Evolutionary conservation across 2,113 vertebrate genomes (phyloP).

Genomic region (Raja brachyura): DNA sequence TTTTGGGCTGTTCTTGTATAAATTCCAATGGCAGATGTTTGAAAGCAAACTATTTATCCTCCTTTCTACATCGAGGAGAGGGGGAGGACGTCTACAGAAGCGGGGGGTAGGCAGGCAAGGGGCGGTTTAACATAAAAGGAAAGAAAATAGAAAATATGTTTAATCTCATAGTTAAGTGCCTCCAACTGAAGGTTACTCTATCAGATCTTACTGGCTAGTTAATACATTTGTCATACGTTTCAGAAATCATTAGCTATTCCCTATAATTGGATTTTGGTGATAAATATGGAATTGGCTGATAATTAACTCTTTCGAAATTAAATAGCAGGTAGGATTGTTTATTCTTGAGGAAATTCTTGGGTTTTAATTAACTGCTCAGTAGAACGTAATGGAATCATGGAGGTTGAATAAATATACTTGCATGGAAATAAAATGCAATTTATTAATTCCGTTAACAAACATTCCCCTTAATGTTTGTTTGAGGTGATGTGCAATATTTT

Average conservation of each 20-base stretch:
- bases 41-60: neutral
- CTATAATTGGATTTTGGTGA: slow-evolving; percentile 27
- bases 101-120: neutral
- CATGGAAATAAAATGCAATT: neutral
- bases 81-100: neutral
- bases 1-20: neutral
- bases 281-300: slow-evolving; percentile 35
- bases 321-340: neutral
- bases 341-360: slow-evolving; percentile 12
- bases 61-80: neutral
- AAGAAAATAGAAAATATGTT: neutral
- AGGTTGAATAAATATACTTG: neutral
- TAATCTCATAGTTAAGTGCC: neutral
- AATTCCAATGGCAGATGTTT: neutral
- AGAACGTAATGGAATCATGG: neutral
- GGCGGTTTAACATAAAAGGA: neutral
- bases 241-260: slow-evolving; percentile 32
- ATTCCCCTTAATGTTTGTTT: neutral
- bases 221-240: slow-evolving; percentile 36
- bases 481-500: neutral
- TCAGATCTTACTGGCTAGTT: slow-evolving; percentile 9
- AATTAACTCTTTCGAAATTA: slow-evolving; percentile 32
- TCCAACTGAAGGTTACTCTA: neutral
- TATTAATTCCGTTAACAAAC: neutral
- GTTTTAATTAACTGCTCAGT: slow-evolving; percentile 11